Evolutionary conservation across 2,888 invertebrate genomes (phyloP).

Genomic region (Brenthis daphne): DNA sequence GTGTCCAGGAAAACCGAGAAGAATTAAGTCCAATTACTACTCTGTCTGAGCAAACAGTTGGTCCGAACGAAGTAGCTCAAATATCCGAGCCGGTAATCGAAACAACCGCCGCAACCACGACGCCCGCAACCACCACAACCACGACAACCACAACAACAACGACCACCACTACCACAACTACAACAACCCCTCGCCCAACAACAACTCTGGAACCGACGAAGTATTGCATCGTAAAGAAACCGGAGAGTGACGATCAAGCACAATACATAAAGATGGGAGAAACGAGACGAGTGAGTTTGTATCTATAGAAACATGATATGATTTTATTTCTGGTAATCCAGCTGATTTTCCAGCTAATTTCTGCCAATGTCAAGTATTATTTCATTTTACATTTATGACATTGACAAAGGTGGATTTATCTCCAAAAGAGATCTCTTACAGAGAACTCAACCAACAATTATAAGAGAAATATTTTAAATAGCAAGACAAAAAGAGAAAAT

Average conservation of each 20-base stretch:
- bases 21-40: constrained; percentile 69
- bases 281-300: constrained; percentile 88
- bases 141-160: constrained; percentile 71
- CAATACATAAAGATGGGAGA: constrained; percentile 93
- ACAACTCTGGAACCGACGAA: constrained; percentile 83
- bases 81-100: constrained; percentile 70
- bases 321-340: not conserved
- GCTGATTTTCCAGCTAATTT: too few species aligned
- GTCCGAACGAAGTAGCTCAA: constrained; percentile 69
- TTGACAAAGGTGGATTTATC: too few species aligned
- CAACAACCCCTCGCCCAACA: constrained; percentile 80
- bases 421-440: too few species aligned
- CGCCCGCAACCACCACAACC: constrained; percentile 57
- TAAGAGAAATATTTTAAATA: too few species aligned
- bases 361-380: too few species aligned
- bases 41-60: constrained; percentile 72
- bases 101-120: constrained; percentile 61
- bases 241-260: constrained; percentile 87
- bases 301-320: constrained; percentile 22
- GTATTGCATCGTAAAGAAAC: constrained; percentile 92
- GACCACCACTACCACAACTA: constrained; percentile 63
- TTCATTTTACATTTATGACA: constrained; percentile 13
- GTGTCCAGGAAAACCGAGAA: constrained; percentile 63
- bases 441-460: too few species aligned
- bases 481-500: too few species aligned